Evolutionary conservation across 2,113 vertebrate genomes (phyloP).

Genomic region (Anoura caudifer): DNA sequence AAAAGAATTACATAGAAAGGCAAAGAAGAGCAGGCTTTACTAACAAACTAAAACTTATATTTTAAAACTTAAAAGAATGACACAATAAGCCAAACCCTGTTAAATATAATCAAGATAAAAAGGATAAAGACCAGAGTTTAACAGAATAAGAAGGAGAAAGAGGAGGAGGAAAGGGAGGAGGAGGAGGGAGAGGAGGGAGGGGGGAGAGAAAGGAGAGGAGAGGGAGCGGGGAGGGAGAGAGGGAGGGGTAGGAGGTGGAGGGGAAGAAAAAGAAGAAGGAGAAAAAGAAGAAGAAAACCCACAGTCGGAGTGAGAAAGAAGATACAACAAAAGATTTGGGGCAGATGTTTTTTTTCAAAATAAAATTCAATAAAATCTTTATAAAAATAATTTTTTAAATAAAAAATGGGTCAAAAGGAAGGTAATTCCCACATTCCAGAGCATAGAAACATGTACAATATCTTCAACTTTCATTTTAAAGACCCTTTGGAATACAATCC

Average conservation of each 20-base stretch:
- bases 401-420: not conserved
- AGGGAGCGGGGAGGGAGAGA: too few relatives aligned
- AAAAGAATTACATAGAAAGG: not conserved
- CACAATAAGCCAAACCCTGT: not conserved
- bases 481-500: too few relatives aligned
- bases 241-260: rapidly evolving
- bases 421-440: not conserved
- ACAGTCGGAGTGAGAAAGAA: not conserved
- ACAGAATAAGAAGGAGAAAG: too few relatives aligned
- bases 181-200: too few relatives aligned
- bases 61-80: slow-evolving; percentile 4
- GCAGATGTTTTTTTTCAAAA: not conserved
- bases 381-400: not conserved
- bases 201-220: too few relatives aligned
- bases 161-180: too few relatives aligned
- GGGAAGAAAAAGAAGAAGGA: not conserved
- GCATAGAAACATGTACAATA: not conserved
- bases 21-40: not conserved
- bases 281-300: not conserved
- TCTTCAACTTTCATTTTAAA: not conserved
- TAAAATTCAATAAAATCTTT: not conserved
- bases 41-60: not conserved
- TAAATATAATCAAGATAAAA: not conserved
- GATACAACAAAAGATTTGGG: not conserved
- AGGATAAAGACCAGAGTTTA: not conserved